Percentiles rank a stretch among this genome's conserved stretches.
phyloP scores from a whole-genome alignment of 2,888 invertebrate species.

The Tenthredo mesomela region DNA sequence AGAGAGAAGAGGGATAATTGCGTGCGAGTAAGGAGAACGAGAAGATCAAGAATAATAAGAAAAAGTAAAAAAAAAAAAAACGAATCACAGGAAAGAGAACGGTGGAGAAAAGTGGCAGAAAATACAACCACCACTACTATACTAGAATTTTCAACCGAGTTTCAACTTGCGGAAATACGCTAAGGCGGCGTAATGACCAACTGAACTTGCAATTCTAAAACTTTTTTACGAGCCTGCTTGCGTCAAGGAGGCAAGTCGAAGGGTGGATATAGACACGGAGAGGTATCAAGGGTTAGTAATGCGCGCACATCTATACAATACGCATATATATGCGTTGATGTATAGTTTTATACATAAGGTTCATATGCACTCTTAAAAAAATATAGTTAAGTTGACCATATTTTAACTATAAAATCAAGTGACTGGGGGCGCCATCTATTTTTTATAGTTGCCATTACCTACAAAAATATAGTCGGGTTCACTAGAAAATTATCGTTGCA shows the following conservation, averaged over 20 bases:
- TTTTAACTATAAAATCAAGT: too few relatives aligned
- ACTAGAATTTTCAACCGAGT: conserved; percentile 25
- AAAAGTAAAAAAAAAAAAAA: not conserved
- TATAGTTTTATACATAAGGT: not conserved
- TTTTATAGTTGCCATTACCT: too few relatives aligned
- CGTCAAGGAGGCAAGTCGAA: not conserved
- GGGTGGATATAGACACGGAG: conserved; percentile 14
- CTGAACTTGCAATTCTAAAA: conserved; percentile 45
- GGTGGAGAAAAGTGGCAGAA: not conserved
- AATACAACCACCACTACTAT: not conserved
- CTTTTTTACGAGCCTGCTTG: conserved; percentile 51
- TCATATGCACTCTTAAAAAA: too few relatives aligned
- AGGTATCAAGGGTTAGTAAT: not conserved
- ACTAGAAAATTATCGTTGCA: too few relatives aligned
- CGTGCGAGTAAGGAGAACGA: not conserved
- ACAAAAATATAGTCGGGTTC: too few relatives aligned
- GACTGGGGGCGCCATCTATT: too few relatives aligned
- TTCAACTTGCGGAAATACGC: conserved; percentile 46
- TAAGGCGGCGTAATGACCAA: conserved; percentile 43
- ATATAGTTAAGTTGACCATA: too few relatives aligned
- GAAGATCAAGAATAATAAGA: not conserved
- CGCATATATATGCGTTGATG: too few relatives aligned
- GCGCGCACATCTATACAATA: not conserved
- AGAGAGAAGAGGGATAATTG: conserved; percentile 4
- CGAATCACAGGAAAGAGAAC: not conserved